phyloP scores from a whole-genome alignment of 2,797 vertebrate genomes.

The Acropternis orthonyx region DNA sequence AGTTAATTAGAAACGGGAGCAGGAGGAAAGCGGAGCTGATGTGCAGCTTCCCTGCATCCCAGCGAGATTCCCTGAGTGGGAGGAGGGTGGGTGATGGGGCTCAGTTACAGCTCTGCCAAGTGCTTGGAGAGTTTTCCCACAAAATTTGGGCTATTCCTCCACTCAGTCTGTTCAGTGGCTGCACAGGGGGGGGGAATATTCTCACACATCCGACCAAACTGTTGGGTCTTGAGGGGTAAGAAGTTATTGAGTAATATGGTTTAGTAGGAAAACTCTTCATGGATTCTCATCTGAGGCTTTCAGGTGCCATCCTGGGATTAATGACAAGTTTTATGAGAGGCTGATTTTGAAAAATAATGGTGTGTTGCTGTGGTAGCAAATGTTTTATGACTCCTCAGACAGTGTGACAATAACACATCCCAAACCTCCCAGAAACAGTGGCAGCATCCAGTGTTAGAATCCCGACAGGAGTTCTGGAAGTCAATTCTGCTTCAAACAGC shows the following conservation, averaged over 20 bases:
- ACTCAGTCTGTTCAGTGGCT: neutral
- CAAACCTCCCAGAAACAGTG: neutral
- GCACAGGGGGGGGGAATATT: neutral
- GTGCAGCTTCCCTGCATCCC: neutral
- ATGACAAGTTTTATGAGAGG: neutral
- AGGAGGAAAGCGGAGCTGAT: neutral
- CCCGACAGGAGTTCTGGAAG: neutral
- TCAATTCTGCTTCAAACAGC: neutral
- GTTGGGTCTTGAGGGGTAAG: neutral
- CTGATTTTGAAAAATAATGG: neutral
- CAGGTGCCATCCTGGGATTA: neutral
- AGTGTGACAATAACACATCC: neutral
- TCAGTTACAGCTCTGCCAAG: neutral
- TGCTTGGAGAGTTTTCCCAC: neutral
- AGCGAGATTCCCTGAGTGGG: neutral
- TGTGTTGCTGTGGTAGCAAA: neutral
- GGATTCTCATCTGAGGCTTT: neutral
- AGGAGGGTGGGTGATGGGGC: neutral
- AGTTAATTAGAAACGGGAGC: slow-evolving; percentile 46
- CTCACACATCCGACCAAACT: neutral
- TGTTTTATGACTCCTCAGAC: neutral
- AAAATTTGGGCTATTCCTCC: neutral
- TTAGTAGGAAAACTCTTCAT: neutral
- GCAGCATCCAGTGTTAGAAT: neutral
- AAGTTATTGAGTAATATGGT: accelerated